Conservation (phyloP, 2,888 invertebrate genomes). For the Eupithecia centaureata region DNA sequence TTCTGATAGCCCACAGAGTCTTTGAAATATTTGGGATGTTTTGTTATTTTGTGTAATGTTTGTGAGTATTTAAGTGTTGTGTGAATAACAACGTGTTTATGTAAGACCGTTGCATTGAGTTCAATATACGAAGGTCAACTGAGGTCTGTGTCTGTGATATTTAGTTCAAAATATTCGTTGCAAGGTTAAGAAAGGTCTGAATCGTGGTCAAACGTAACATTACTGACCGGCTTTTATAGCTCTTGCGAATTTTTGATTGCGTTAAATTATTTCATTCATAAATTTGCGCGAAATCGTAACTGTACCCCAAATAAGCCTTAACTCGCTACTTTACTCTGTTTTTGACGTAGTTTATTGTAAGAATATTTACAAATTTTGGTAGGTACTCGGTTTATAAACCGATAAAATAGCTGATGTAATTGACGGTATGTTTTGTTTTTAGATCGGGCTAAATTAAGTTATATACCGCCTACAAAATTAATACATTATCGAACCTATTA, state of each 20-base stretch:
- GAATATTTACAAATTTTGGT: background rate
- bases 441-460: background rate
- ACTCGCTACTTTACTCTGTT: background rate
- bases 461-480: too few relatives aligned
- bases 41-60: background rate
- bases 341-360: too few relatives aligned
- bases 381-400: background rate
- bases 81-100: slow-evolving; percentile 29
- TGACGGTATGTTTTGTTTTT: background rate
- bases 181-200: slow-evolving; percentile 21
- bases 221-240: background rate
- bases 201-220: background rate
- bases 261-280: slow-evolving; percentile 6
- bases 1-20: too few relatives aligned
- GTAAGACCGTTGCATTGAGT: slow-evolving; percentile 27
- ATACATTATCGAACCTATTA: too few relatives aligned
- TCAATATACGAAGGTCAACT: slow-evolving; percentile 32
- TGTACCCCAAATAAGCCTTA: background rate
- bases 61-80: slow-evolving; percentile 12
- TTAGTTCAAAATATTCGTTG: slow-evolving; percentile 20
- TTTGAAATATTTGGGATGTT: background rate
- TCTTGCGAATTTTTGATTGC: slow-evolving; percentile 1
- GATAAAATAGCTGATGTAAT: background rate
- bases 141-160: slow-evolving; percentile 19
- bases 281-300: background rate